phyloP scores from a whole-genome alignment of 1,140 invertebrate species.

The Hypsibius dujardini region DNA sequence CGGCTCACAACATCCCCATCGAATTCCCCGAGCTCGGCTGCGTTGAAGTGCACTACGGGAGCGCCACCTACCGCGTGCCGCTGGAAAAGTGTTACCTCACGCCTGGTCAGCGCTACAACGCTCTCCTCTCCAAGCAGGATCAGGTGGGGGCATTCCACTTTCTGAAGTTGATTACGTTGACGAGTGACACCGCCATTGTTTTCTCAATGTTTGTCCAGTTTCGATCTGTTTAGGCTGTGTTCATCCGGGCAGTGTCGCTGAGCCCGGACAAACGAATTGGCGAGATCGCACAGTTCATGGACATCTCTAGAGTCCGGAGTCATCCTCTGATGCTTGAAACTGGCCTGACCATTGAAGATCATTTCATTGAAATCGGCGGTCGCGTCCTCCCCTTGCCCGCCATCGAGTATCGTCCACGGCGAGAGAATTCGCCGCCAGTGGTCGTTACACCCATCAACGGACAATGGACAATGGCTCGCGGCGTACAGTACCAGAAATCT shows the following conservation, averaged over 20 bases:
- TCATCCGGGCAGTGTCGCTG: neutral
- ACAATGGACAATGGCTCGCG: neutral
- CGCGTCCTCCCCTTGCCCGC: neutral
- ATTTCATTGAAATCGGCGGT: neutral
- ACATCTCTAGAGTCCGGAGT: neutral
- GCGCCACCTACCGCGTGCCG: neutral
- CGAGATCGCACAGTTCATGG: neutral
- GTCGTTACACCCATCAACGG: neutral
- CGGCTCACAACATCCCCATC: too few species aligned
- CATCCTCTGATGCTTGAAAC: neutral
- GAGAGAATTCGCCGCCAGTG: neutral
- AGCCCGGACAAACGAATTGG: neutral
- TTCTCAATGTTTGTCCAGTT: neutral
- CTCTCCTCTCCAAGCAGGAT: neutral
- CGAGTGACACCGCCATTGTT: neutral
- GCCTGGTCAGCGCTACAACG: slow-evolving; percentile 7
- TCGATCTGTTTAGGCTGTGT: neutral
- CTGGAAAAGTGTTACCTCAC: neutral
- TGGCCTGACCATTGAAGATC: neutral
- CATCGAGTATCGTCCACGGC: neutral
- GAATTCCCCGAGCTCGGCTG: neutral
- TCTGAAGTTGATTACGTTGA: neutral
- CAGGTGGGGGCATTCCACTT: neutral
- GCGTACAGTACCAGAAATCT: neutral
- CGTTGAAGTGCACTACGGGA: neutral